Base-by-base conservation (phyloP, 2,888 invertebrate genomes). In the Tenthredo notha region DNA sequence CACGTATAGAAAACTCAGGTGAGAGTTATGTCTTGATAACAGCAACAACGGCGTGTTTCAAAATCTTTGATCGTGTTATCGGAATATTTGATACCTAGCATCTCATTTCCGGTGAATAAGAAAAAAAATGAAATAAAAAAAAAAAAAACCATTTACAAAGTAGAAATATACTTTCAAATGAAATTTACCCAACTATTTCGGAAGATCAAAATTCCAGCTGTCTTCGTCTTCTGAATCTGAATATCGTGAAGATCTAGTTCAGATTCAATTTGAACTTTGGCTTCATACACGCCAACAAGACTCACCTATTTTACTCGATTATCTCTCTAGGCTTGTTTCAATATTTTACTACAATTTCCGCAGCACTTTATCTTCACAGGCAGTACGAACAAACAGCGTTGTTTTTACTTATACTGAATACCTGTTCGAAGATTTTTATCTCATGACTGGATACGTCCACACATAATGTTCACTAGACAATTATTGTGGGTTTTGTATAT, bases 11-110 rank as follows among this genome's bases (percentile, higher is more conserved):
- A 61, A 61, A 40, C 61, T 54, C 80, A 61, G 58, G 40, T 4
- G n/a, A 25, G 61, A 61, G 40, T 40, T 40, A 78, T 78, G 61
- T 80, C 61, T 80, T 40, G 80, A 80, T 80, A 80, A 80, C 33
- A 40, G 18, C n/a, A 80, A 58, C 80, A 80, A 12, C 61, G 15
- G 77, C 40, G 7, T 58, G 58, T 40, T 37, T 9, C n/a, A 29
- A 40, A 54, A 77, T 50, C 47, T 54, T 77, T 25, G 29, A 29
- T n/a, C 54, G 54, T 54, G 25, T 54, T 33, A 54, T 50, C 25
- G n/a, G 18, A 25, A 29, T 33, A 54, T 77, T 77, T 50, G 18
- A 54, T 50, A 29, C 54, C 29, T 33, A 54, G 12, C 54, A 33
- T 40, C 33, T 77, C 29, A 33, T 54, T 77, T 50, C 25, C 50